Evolutionary conservation across 2,797 vertebrate genomes (phyloP).

Genomic region (Craterocephalus amniculus): DNA sequence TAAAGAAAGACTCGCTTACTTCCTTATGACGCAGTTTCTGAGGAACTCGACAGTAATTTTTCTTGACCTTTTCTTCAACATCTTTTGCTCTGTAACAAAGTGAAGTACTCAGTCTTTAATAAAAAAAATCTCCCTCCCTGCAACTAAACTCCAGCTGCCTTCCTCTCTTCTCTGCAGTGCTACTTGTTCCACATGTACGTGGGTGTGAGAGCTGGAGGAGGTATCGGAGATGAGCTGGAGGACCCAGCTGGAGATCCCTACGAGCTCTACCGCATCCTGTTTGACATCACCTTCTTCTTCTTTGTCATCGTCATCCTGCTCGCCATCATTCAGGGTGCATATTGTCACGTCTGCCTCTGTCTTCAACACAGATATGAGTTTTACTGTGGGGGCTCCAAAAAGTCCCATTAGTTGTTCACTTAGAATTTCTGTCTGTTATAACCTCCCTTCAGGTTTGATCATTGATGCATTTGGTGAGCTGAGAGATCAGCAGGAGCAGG

Average conservation of each 20-base stretch:
- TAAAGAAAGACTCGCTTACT: not conserved
- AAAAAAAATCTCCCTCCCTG: no score
- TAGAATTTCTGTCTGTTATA: not conserved
- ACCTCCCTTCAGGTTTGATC: slow-evolving; percentile 89
- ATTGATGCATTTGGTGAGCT: slow-evolving; percentile 98
- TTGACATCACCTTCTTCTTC: slow-evolving; percentile 99
- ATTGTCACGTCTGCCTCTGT: not conserved
- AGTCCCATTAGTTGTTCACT: not conserved
- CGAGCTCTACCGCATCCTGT: slow-evolving; percentile 97
- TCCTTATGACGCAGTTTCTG: not conserved
- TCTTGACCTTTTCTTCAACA: slow-evolving; percentile 2
- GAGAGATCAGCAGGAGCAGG: slow-evolving; percentile 99
- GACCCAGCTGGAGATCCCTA: slow-evolving; percentile 98
- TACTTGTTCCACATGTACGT: slow-evolving; percentile 99
- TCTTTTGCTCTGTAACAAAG: not conserved
- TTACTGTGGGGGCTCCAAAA: not conserved
- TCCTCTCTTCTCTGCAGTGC: slow-evolving; percentile 81
- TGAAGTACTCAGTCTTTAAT: not conserved
- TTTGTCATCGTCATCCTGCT: slow-evolving; percentile 99
- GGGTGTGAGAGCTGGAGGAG: slow-evolving; percentile 96
- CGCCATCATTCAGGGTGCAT: slow-evolving; percentile 97
- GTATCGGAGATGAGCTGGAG: slow-evolving; percentile 97
- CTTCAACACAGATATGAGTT: not conserved
- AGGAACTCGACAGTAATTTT: not conserved
- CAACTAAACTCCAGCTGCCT: not conserved